Evolutionary conservation across 2,797 vertebrate species (phyloP).

Genomic region (Danio aesculapii): DNA sequence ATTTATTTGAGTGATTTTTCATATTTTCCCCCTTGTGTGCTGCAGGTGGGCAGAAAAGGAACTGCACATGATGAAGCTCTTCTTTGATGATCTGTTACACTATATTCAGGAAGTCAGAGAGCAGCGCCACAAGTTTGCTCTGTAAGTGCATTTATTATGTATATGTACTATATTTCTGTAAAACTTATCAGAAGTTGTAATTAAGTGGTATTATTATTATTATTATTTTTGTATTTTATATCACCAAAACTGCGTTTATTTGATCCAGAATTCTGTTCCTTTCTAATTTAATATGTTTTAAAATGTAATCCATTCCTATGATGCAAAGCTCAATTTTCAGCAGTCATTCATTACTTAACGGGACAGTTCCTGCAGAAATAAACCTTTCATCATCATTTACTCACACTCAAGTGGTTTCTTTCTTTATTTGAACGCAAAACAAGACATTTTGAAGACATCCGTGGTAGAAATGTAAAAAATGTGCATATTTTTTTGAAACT

Average conservation of each 20-base stretch:
- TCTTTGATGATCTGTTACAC: slow-evolving; percentile 97
- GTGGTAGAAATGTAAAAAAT: too few relatives aligned
- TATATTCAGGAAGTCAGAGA: slow-evolving; percentile 96
- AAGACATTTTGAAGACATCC: too few relatives aligned
- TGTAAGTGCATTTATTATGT: slow-evolving; percentile 80
- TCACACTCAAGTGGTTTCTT: too few relatives aligned
- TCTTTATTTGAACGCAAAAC: too few relatives aligned
- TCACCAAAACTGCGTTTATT: neutral
- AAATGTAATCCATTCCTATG: neutral
- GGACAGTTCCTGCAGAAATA: too few relatives aligned
- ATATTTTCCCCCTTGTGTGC: slow-evolving; percentile 32
- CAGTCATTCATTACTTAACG: neutral
- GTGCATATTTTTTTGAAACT: too few relatives aligned
- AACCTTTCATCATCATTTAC: too few relatives aligned
- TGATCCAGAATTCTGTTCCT: neutral
- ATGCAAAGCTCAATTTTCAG: neutral
- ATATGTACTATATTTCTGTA: neutral
- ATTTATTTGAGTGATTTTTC: too few relatives aligned
- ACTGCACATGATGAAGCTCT: slow-evolving; percentile 98
- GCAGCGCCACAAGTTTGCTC: slow-evolving; percentile 90
- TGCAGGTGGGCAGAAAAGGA: slow-evolving; percentile 99
- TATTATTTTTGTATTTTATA: neutral
- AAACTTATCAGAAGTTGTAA: neutral
- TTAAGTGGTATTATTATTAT: too few relatives aligned
- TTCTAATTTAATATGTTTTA: neutral